Percentiles rank a stretch among this genome's conserved stretches.
Conservation (phyloP, 2,113 vertebrate genomes). For the Ancistrus triradiatus region DNA sequence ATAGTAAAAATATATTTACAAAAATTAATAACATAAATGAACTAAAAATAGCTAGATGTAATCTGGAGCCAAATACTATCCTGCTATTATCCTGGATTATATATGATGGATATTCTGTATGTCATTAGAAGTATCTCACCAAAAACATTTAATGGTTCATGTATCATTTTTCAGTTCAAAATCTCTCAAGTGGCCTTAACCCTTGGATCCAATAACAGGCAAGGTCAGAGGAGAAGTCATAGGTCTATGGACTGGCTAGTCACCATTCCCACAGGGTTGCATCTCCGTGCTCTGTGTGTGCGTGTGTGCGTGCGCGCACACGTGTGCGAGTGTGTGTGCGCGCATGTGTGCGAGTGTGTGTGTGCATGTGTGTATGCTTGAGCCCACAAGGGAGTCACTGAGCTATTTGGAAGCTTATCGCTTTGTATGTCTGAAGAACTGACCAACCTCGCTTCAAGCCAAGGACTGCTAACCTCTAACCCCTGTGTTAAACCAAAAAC, state of each 20-base stretch:
- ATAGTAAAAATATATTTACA: too few species aligned
- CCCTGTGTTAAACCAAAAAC: constrained; percentile 79
- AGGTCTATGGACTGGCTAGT: constrained; percentile 27
- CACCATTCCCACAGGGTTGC: constrained; percentile 21
- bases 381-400: constrained; percentile 63
- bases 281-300: constrained; percentile 10
- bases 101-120: not conserved
- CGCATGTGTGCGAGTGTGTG: too few species aligned
- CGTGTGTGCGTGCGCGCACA: constrained; percentile 9
- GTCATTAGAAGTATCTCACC: not conserved
- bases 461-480: constrained; percentile 80
- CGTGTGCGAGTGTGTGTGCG: too few species aligned
- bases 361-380: too few species aligned
- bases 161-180: constrained; percentile 7
- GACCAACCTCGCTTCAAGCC: constrained; percentile 75
- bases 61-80: not conserved
- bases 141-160: not conserved
- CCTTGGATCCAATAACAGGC: constrained; percentile 53
- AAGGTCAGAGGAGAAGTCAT: constrained; percentile 66
- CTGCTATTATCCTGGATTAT: not conserved
- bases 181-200: constrained; percentile 7
- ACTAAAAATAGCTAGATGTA: too few species aligned
- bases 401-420: constrained; percentile 68
- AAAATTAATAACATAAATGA: too few species aligned
- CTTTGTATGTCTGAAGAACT: constrained; percentile 73